A percentile compares a stretch with the other conserved stretches of the same genome.
Evolutionary conservation across 2,888 invertebrate genomes (phyloP).

Genomic region (Serripes groenlandicus): DNA sequence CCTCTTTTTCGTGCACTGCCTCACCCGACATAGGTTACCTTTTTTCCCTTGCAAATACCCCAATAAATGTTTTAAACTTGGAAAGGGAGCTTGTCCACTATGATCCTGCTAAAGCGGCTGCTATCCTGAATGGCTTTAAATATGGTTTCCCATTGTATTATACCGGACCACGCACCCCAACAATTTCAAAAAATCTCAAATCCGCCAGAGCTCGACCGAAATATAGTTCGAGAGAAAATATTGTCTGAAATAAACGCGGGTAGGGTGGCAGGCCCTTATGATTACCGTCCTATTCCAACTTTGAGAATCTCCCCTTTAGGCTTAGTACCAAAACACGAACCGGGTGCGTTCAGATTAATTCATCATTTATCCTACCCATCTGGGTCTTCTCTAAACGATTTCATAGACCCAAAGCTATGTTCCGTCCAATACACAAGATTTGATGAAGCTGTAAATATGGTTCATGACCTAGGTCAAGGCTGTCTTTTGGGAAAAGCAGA

Average conservation of each 20-base stretch:
- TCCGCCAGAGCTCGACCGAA: slow-evolving; percentile 28
- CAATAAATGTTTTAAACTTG: too few species aligned
- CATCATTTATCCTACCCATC: slow-evolving; percentile 46
- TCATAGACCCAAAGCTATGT: slow-evolving; percentile 26
- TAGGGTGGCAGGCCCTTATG: slow-evolving; percentile 41
- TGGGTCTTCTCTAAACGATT: slow-evolving; percentile 51
- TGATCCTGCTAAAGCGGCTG: too few species aligned
- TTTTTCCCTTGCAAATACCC: too few species aligned
- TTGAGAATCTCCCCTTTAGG: slow-evolving; percentile 36
- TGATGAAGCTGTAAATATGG: slow-evolving; percentile 14
- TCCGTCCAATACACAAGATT: slow-evolving; percentile 25
- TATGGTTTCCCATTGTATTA: slow-evolving; percentile 47
- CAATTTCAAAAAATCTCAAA: slow-evolving; percentile 42
- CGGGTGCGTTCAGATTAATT: slow-evolving; percentile 39
- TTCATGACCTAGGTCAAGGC: slow-evolving; percentile 10
- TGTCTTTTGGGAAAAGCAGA: slow-evolving; percentile 13
- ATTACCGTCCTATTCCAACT: slow-evolving; percentile 8
- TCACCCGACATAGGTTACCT: too few species aligned
- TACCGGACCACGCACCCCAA: slow-evolving; percentile 25
- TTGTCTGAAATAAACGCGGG: slow-evolving; percentile 7
- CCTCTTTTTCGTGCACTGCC: too few species aligned
- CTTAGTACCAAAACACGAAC: slow-evolving; percentile 42
- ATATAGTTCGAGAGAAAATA: slow-evolving; percentile 23
- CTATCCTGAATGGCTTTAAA: slow-evolving; percentile 32
- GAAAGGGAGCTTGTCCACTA: too few species aligned